These are phyloP conservation scores for Acropora yongei DNA, from an alignment of 64 coral and sea anemone species.

Conservation along the genomic window DNA sequence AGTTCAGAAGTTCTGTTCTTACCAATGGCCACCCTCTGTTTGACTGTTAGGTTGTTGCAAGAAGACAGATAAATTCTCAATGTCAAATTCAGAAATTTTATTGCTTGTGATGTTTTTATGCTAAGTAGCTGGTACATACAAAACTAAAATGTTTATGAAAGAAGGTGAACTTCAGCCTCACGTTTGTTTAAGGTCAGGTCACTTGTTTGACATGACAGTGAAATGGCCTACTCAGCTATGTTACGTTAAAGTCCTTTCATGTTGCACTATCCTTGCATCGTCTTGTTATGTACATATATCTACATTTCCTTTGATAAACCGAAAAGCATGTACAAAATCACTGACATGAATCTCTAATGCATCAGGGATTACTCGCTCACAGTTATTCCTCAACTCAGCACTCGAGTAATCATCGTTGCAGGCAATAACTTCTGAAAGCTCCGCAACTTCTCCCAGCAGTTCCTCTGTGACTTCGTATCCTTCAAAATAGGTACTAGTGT, in stretches of 20 bases:
- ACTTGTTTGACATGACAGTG: conserved; percentile 5
- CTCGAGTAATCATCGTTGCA: conserved; percentile 18
- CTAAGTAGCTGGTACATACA: background rate
- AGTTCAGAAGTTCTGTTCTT: background rate
- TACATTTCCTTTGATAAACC: conserved; percentile 50
- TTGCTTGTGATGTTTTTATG: conserved; percentile 10
- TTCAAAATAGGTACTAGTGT: conserved; percentile 4
- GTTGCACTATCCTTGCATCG: conserved; percentile 10
- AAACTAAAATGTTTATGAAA: conserved; percentile 1
- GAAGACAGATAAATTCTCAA: conserved; percentile 18
- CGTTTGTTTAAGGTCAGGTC: background rate
- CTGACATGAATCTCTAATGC: conserved; percentile 37
- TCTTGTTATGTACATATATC: conserved; percentile 26
- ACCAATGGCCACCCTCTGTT: conserved; percentile 15
- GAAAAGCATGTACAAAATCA: conserved; percentile 35
- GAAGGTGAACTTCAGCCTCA: conserved; percentile 6
- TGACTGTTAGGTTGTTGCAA: conserved; percentile 8
- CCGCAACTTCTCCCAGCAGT: conserved; percentile 32
- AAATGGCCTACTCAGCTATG: conserved; percentile 2
- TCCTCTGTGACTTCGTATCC: conserved; percentile 17
- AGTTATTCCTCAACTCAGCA: conserved; percentile 43
- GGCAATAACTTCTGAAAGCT: conserved; percentile 22
- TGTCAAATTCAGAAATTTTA: background rate
- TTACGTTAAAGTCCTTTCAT: background rate
- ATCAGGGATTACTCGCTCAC: conserved; percentile 38